phyloP scores from a whole-genome alignment of 2,113 vertebrate genomes.

The Cryptomyrus ogoouensis region DNA sequence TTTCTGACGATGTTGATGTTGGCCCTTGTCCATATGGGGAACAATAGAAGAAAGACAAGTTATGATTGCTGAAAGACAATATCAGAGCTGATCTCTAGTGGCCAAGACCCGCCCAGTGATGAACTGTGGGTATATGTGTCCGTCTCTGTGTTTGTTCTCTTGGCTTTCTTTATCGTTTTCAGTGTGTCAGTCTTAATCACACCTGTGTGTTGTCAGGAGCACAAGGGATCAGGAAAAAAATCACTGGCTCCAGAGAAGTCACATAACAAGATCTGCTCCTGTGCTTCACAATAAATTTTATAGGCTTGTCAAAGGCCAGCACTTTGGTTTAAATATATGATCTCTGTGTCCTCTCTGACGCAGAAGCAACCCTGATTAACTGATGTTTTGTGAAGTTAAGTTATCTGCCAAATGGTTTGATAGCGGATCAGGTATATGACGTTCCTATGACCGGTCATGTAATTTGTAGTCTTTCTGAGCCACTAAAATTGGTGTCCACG shows the following conservation, averaged over 20 bases:
- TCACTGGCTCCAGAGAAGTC: neutral
- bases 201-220: neutral
- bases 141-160: neutral
- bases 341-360: neutral
- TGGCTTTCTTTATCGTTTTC: neutral
- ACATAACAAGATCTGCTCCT: neutral
- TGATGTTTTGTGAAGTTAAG: neutral
- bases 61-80: slow-evolving; percentile 13
- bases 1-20: neutral
- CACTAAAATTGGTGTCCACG: neutral
- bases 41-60: neutral
- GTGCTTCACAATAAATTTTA: neutral
- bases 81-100: neutral
- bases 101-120: neutral
- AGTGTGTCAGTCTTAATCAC: neutral
- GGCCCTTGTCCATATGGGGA: neutral
- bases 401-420: neutral
- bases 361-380: neutral
- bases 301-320: neutral
- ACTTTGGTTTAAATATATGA: neutral
- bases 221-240: neutral
- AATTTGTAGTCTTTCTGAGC: neutral
- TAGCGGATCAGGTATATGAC: neutral
- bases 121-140: neutral
- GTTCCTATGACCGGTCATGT: neutral